Percentiles rank a stretch among this genome's conserved stretches.
Conservation (phyloP, 2,797 vertebrate species). For the Eleutherodactylus coqui region DNA sequence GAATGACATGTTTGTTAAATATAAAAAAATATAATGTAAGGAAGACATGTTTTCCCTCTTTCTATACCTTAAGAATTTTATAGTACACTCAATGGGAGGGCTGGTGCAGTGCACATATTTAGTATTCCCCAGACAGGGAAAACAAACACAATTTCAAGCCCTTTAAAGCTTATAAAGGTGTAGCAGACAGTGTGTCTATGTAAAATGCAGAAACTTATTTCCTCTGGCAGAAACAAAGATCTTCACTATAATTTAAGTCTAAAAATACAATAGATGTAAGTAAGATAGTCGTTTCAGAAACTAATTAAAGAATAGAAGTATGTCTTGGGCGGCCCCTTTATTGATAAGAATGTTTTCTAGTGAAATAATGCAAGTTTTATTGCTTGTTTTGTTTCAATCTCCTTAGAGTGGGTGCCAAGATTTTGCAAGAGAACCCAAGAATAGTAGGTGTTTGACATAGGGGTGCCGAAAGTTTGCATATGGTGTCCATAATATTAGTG, state of each 20-base stretch:
- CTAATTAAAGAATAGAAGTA: not conserved
- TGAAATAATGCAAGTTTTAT: not conserved
- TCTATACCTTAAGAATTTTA: not conserved
- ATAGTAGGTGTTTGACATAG: not conserved
- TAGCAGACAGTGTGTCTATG: conserved; percentile 10
- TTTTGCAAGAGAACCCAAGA: not conserved
- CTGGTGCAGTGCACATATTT: conserved; percentile 2
- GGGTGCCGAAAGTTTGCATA: not conserved
- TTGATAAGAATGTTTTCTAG: conserved; percentile 11
- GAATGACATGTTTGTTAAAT: not conserved
- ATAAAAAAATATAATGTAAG: not conserved
- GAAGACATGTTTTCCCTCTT: not conserved
- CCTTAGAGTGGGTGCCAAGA: conserved; percentile 5
- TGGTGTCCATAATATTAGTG: conserved; percentile 12
- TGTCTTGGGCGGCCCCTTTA: not conserved
- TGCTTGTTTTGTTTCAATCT: not conserved
- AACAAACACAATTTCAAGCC: conserved; percentile 1
- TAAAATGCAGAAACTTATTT: not conserved
- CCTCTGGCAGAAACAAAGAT: conserved; percentile 13
- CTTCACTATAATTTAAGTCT: conserved; percentile 44
- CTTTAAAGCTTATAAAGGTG: conserved; percentile 34
- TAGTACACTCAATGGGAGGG: conserved; percentile 8
- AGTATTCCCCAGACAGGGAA: conserved; percentile 21
- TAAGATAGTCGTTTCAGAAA: not conserved
- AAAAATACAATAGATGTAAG: conserved; percentile 32